Evolutionary conservation across 2,888 invertebrate species (phyloP), one percentile per base, ranked within the genome.

Genomic region (Synanthedon formicaeformis): DNA sequence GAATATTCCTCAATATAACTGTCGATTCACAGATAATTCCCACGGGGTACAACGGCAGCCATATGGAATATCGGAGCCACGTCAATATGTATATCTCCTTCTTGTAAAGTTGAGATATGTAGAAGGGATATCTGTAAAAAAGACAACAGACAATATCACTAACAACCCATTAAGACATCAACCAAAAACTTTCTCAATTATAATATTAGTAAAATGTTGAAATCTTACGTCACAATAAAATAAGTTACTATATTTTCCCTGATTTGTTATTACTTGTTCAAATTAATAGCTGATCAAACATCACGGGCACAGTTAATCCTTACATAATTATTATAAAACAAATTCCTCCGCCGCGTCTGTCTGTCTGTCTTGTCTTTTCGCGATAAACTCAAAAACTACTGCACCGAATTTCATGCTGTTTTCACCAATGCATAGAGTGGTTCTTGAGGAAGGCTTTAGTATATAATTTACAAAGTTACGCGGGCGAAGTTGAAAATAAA

Each of bases 1-100:
- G 95, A 69, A 98, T 93, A 73, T 96, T 94, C 52, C 95, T 89
- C 14, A 95, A 84, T 48, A 95, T 89, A 12, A 95, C 90, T 3
- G 94, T 91, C 0, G 95, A 94, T 86, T 98, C 98, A 67, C 95
- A 94, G 1, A 96, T 69, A 62, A 97, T 92, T 5, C 97, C 98
- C 45, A 97, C 72, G 0, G 98, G 98, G 78, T 98, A 98, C 0
- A 98, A 88, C 0, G 96, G 92, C 60, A 98, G 95, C 98, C 98
- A 99, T 54, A 96, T 89, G 0, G 95, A 94, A 77, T 98, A 98
- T 13, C 98, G 90, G 2, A 98, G 80, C 98, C 98, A 98, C 0
- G 96, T 97, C 8, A 98, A 76, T 3, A 94, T 66, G 50, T 90
- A 88, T 40, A 94, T 88, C 55, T 95, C 92, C 27, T 90, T 91